These are phyloP conservation scores for Cotesia congregata DNA, from an alignment of 2,888 invertebrate species.

Conservation along the genomic window DNA sequence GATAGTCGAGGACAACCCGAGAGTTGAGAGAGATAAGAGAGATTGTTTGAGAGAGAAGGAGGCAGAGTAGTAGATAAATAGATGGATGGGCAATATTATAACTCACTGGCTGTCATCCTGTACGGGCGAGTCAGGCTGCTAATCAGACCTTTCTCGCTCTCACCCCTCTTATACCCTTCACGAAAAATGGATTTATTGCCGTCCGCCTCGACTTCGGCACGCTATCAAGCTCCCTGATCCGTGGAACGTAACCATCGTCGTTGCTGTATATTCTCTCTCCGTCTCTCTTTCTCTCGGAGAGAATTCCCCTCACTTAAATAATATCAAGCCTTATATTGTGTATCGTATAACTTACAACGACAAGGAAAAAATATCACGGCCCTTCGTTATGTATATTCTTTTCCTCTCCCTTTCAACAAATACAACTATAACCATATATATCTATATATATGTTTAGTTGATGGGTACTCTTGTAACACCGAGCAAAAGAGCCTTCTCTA, in stretches of 20 bases:
- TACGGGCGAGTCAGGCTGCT: constrained; percentile 71
- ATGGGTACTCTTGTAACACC: not conserved
- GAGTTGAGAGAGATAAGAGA: constrained; percentile 27
- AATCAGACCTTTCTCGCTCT: constrained; percentile 69
- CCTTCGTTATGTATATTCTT: constrained; percentile 31
- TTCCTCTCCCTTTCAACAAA: constrained; percentile 8
- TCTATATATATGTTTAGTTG: not conserved
- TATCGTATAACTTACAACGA: constrained; percentile 24
- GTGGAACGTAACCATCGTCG: constrained; percentile 64
- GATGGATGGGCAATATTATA: constrained; percentile 71
- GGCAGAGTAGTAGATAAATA: constrained; percentile 70
- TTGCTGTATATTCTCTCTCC: constrained; percentile 43
- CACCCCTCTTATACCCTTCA: constrained; percentile 66
- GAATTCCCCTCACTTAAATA: constrained; percentile 21
- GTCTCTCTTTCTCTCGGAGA: constrained; percentile 31
- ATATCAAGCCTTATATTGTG: constrained; percentile 21
- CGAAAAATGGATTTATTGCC: constrained; percentile 71
- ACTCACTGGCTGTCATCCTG: constrained; percentile 71
- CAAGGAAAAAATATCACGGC: constrained; percentile 27
- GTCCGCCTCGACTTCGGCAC: constrained; percentile 71
- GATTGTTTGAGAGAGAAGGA: constrained; percentile 51
- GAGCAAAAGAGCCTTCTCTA: not conserved
- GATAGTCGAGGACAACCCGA: not conserved
- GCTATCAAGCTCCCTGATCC: constrained; percentile 71
- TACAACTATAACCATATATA: not conserved